A percentile compares a stretch with the other conserved stretches of the same genome.
These are phyloP conservation scores for Pteropus alecto DNA, from an alignment of 2,113 vertebrate genomes.

Conservation along the genomic window DNA sequence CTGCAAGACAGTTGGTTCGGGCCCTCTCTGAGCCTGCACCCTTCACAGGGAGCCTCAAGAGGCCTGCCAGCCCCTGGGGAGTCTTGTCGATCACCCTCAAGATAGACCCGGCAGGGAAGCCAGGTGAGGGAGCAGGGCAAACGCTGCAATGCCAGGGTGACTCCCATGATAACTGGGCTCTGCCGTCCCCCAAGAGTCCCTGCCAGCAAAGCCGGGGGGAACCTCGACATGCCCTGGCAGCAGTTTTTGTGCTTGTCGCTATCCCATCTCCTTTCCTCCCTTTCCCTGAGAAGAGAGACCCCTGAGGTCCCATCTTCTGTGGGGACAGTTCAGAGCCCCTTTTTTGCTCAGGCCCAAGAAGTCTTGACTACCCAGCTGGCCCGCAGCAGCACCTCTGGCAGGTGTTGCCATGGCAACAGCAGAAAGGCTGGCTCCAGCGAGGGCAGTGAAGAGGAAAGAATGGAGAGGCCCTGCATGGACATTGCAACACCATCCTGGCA, in stretches of 20 bases:
- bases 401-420: slow-evolving; percentile 49
- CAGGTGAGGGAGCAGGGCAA: background rate
- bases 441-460: background rate
- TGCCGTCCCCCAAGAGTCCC: background rate
- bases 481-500: background rate
- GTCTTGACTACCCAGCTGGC: background rate
- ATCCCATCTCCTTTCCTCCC: background rate
- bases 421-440: background rate
- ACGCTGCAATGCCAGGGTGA: accelerated
- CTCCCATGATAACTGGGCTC: background rate
- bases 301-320: background rate
- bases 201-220: background rate
- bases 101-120: background rate
- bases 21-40: background rate
- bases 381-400: slow-evolving; percentile 34
- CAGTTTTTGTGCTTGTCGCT: background rate
- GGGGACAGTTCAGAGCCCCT: background rate
- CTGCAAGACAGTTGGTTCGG: accelerated
- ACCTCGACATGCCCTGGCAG: background rate
- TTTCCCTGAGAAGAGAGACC: background rate
- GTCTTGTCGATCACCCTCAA: background rate
- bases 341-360: slow-evolving; percentile 7
- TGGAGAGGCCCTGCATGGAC: background rate
- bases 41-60: background rate
- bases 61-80: background rate